Conservation (phyloP, 2,113 vertebrate species). For the Scopus umbretta region DNA sequence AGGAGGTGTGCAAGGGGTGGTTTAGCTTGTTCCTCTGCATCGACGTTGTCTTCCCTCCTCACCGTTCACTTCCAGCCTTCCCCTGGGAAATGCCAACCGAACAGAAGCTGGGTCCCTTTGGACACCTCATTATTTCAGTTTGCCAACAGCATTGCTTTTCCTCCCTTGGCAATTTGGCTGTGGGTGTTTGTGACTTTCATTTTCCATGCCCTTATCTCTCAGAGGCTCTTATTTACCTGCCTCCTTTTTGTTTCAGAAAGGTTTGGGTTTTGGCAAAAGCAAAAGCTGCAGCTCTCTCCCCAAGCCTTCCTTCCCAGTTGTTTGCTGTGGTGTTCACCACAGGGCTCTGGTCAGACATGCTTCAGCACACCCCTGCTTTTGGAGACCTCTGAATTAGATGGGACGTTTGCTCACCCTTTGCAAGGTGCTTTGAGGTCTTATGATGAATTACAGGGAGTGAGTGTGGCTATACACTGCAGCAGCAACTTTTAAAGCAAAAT, state of each 20-base stretch:
- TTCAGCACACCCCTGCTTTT: not conserved
- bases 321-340: not conserved
- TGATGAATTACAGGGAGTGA: not conserved
- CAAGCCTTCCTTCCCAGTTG: not conserved
- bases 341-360: not conserved
- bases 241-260: not conserved
- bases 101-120: not conserved
- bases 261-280: not conserved
- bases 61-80: not conserved
- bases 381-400: not conserved
- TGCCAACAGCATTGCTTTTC: not conserved
- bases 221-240: not conserved
- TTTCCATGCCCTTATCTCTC: constrained; percentile 19
- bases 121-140: constrained; percentile 38
- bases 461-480: not conserved
- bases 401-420: not conserved
- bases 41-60: not conserved
- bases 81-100: not conserved
- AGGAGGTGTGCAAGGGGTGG: not conserved
- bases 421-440: not conserved
- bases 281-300: not conserved
- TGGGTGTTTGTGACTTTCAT: not conserved
- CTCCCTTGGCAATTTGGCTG: not conserved
- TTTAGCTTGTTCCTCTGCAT: not conserved
- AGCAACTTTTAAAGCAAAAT: not conserved